Conservation (phyloP, 2,113 vertebrate genomes). For the Heliornis fulica region DNA sequence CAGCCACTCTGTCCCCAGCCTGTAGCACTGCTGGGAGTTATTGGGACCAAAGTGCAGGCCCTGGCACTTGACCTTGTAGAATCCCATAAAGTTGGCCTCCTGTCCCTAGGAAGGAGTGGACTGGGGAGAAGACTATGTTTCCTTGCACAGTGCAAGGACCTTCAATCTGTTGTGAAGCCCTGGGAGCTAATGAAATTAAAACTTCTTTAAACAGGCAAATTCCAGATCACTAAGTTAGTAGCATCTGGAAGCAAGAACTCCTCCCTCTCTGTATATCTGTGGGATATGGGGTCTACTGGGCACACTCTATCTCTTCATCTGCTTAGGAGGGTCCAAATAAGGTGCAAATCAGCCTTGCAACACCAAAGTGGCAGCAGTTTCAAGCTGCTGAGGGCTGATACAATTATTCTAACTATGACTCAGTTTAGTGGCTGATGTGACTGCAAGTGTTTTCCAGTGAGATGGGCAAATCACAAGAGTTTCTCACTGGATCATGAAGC, state of each 20-base stretch:
- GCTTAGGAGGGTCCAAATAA: not conserved
- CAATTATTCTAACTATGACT: not conserved
- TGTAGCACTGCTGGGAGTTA: too few species aligned
- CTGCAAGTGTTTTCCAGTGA: fast-evolving
- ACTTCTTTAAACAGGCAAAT: not conserved
- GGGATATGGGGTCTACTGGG: not conserved
- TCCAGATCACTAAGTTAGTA: not conserved
- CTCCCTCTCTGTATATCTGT: not conserved
- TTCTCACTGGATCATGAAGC: not conserved
- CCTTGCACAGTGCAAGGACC: not conserved
- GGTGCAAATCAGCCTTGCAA: not conserved
- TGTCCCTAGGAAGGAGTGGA: not conserved
- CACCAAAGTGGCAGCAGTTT: not conserved
- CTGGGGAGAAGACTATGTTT: not conserved
- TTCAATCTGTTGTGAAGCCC: not conserved
- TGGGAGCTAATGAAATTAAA: not conserved
- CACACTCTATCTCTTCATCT: not conserved
- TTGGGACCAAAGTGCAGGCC: too few species aligned
- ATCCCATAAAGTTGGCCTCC: too few species aligned
- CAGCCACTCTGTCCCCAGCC: too few species aligned
- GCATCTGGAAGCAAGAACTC: not conserved
- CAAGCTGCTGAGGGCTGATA: not conserved
- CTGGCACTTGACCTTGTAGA: too few species aligned
- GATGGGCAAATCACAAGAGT: not conserved
- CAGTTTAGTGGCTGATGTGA: not conserved